phyloP scores from a whole-genome alignment of 2,797 vertebrate genomes.

The Catostomus latipinnis region DNA sequence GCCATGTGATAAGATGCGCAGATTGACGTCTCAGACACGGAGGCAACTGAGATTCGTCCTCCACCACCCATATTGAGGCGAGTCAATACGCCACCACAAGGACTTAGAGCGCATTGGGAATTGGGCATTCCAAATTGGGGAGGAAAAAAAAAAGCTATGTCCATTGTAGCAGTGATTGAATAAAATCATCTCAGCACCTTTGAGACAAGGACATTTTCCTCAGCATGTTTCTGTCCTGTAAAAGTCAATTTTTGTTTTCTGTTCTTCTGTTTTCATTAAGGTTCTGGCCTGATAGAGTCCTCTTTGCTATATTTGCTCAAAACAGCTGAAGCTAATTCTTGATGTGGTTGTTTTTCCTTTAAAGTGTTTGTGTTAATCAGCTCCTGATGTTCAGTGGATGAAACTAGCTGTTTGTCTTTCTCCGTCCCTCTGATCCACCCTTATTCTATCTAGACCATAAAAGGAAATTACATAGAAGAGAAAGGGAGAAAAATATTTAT shows the following conservation, averaged over 20 bases:
- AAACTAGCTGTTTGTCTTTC: constrained; percentile 31
- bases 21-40: too few species aligned
- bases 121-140: too few species aligned
- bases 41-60: too few species aligned
- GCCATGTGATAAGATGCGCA: too few species aligned
- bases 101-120: too few species aligned
- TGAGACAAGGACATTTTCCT: neutral
- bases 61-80: too few species aligned
- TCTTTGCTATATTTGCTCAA: constrained; percentile 24
- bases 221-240: neutral
- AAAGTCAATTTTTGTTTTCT: constrained; percentile 1
- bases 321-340: constrained; percentile 25
- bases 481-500: too few species aligned
- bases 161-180: neutral
- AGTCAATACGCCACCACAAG: too few species aligned
- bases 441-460: constrained; percentile 36
- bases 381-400: constrained; percentile 38
- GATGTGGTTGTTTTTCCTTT: constrained; percentile 27
- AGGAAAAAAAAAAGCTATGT: too few species aligned
- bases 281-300: neutral
- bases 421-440: constrained; percentile 39
- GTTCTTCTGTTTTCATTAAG: neutral
- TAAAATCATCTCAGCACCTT: neutral
- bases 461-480: too few species aligned
- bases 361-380: constrained; percentile 13